Base-by-base conservation (phyloP, 2,113 vertebrate genomes). In the Nothoprocta pentlandii region DNA sequence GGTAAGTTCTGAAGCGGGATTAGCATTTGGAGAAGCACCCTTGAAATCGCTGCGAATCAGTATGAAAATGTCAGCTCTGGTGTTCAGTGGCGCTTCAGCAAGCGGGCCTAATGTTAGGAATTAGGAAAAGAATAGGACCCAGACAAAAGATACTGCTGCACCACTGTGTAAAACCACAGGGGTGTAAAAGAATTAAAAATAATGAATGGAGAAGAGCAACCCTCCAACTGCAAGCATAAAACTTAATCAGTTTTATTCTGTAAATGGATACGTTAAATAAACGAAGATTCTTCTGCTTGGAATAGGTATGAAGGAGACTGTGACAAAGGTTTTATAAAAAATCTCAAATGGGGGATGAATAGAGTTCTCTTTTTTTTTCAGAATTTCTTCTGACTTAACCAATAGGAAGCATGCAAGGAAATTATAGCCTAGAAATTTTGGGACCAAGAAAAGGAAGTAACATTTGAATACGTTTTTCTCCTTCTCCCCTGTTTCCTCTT, bases 121-220 rank as follows among this genome's bases (percentile, higher is more conserved):
- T 86, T 39, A 80, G 49, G 64, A 23, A 56, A 89, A 61, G 23
- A 77, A 47, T 26, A 74, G 75, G 77, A 83, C 42, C 32, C 39
- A 91, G 77, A 42, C 34, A 83, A 54, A 53, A 80, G 30, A 5
- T 58, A 73, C n/a, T 20, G 10, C 25, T 66, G 47, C 51, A 6
- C 28, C 14, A 32, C 56, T 44, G 22, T n/a, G 25, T 58, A 47
- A 94, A 94, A 84, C 19, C 41, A 62, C 41, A 34, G 51, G 44
- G 56, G 12, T 44, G 67, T 87, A 78, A 78, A 91, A 75, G 61
- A 74, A 19, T 32, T 89, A 80, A 93, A 93, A 92, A 67, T 69
- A 77, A 80, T 51, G 28, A 74, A 87, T 75, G 61, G 12, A 47
- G 80, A 80, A 91, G 54, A 84, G 32, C 77, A 83, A 39, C 25